A percentile compares a stretch with the other conserved stretches of the same genome.
Evolutionary conservation across 2,113 vertebrate genomes (phyloP).

Genomic region (Tychaedon coryphoeus): DNA sequence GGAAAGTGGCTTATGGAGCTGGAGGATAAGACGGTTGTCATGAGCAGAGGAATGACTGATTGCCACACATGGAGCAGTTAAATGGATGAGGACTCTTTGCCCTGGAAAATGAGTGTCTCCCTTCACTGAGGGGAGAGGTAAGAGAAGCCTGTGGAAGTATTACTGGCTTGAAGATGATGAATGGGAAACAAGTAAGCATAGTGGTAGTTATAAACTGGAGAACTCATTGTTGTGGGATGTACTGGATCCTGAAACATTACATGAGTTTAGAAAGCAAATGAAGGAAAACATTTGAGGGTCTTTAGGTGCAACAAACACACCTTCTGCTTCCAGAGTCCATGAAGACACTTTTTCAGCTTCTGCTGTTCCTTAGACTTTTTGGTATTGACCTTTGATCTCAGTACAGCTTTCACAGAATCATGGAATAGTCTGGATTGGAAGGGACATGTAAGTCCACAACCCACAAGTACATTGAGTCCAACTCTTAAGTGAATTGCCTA

Average conservation of each 20-base stretch:
- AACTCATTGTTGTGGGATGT: not conserved
- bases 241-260: not conserved
- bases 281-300: not conserved
- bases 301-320: not conserved
- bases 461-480: not conserved
- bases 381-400: not conserved
- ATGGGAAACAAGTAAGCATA: not conserved
- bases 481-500: not conserved
- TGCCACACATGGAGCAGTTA: not conserved
- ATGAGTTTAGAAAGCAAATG: not conserved
- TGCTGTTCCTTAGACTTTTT: not conserved
- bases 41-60: not conserved
- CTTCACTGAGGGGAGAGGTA: not conserved
- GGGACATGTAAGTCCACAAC: not conserved
- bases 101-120: not conserved
- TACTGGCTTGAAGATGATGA: not conserved
- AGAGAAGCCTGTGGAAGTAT: not conserved
- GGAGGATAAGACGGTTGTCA: not conserved
- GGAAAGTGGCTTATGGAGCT: not conserved
- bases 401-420: not conserved
- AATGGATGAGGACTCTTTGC: not conserved
- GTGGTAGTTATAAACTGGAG: not conserved
- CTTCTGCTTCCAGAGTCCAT: not conserved
- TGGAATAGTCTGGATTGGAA: not conserved
- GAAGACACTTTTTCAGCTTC: not conserved